phyloP scores from a whole-genome alignment of 1,140 invertebrate genomes.

The Delia radicum region DNA sequence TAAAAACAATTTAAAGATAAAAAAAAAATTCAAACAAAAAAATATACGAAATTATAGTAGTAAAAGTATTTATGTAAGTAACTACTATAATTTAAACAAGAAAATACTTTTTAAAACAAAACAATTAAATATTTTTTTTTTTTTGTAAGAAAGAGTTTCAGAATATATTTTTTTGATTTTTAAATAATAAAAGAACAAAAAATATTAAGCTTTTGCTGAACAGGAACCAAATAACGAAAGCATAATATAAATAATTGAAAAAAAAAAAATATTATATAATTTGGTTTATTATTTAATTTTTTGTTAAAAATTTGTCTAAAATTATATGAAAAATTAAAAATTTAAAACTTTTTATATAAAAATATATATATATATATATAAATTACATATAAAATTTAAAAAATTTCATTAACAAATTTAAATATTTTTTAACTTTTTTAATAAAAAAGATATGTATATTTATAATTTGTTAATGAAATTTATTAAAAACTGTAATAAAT shows the following conservation, averaged over 20 bases:
- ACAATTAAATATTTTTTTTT: not conserved
- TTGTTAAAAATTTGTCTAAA: not conserved
- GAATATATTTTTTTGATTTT: not conserved
- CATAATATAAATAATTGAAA: not conserved
- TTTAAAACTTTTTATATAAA: not conserved
- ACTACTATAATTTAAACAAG: slow-evolving; percentile 31
- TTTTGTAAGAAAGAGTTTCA: not conserved
- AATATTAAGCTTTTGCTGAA: not conserved
- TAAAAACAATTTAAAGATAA: not conserved
- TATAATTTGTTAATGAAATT: not conserved
- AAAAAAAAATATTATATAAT: not conserved
- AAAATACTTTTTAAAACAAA: not conserved
- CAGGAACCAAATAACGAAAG: too few relatives aligned
- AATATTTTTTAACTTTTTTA: not conserved
- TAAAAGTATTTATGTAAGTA: slow-evolving; percentile 33
- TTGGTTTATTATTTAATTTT: not conserved
- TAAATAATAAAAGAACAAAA: not conserved
- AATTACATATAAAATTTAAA: not conserved
- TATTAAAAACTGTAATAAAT: too few relatives aligned
- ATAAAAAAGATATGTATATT: not conserved
- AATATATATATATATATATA: not conserved
- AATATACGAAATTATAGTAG: slow-evolving; percentile 30
- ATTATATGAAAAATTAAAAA: not conserved
- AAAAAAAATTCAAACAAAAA: slow-evolving; percentile 8
- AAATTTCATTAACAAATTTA: not conserved